Percentiles rank a stretch among this genome's conserved stretches.
phyloP scores from a whole-genome alignment of 1,140 invertebrate species.

The Mamestra configurata region DNA sequence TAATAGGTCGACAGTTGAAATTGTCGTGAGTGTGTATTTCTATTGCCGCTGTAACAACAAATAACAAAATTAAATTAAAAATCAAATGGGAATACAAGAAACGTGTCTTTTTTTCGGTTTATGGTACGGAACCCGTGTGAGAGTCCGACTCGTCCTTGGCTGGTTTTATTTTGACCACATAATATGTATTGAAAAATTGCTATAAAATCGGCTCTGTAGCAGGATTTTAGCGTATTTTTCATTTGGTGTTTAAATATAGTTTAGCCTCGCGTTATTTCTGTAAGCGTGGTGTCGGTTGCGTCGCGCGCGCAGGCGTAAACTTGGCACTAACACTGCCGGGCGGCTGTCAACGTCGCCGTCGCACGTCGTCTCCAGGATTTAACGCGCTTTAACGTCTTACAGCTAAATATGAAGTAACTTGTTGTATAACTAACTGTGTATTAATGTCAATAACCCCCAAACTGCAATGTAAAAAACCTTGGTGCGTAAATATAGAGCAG shows the following conservation, averaged over 20 bases:
- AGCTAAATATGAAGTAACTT: conserved; percentile 70
- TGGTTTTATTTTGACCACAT: too few relatives aligned
- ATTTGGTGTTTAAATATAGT: conserved; percentile 57
- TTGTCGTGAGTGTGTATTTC: too few relatives aligned
- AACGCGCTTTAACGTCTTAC: conserved; percentile 63
- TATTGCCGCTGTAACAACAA: too few relatives aligned
- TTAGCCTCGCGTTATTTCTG: conserved; percentile 82
- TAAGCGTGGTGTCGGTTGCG: conserved; percentile 60
- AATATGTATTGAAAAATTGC: background rate
- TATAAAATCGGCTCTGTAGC: background rate
- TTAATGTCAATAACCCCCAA: conserved; percentile 85
- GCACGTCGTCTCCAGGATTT: conserved; percentile 62
- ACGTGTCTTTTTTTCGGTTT: too few relatives aligned
- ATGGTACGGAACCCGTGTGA: too few relatives aligned
- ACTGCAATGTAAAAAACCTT: conserved; percentile 83
- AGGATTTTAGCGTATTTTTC: conserved; percentile 23
- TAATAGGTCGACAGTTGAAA: too few relatives aligned
- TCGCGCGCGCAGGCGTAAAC: conserved; percentile 76
- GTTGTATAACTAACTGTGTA: conserved; percentile 78
- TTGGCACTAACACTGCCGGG: conserved; percentile 73
- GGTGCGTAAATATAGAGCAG: conserved; percentile 77
- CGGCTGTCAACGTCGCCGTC: conserved; percentile 61
- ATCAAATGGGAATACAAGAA: too few relatives aligned
- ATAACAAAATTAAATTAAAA: too few relatives aligned
- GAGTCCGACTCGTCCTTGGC: too few relatives aligned